Percentiles rank a stretch among this genome's conserved stretches.
Conservation (phyloP, 2,113 vertebrate species). For the Nanorana parkeri region DNA sequence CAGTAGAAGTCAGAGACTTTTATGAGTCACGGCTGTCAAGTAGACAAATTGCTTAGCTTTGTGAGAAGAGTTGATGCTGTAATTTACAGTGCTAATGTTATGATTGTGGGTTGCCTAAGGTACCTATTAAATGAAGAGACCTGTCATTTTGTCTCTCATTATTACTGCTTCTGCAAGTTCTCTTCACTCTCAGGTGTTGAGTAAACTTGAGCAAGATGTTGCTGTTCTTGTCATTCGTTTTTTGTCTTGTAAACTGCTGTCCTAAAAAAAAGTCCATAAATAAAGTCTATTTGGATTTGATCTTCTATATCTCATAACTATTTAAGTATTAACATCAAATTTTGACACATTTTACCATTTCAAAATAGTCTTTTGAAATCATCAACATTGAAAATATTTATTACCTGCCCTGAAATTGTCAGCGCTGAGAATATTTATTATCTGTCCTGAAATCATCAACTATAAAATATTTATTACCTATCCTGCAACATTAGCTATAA, state of each 20-base stretch:
- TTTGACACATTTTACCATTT: too few relatives aligned
- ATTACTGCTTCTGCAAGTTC: constrained; percentile 43
- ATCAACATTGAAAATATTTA: too few relatives aligned
- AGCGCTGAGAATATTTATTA: too few relatives aligned
- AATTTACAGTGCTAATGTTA: constrained; percentile 50
- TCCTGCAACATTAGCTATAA: too few relatives aligned
- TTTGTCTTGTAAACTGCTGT: background rate
- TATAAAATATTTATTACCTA: too few relatives aligned
- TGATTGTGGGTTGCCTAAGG: constrained; percentile 53
- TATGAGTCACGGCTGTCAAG: constrained; percentile 49
- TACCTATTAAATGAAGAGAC: constrained; percentile 45
- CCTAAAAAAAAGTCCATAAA: background rate
- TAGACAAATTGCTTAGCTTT: constrained; percentile 52
- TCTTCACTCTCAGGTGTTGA: constrained; percentile 48
- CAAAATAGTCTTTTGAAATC: too few relatives aligned
- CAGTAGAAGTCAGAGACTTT: constrained; percentile 40
- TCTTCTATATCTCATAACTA: too few relatives aligned
- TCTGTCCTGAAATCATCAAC: too few relatives aligned
- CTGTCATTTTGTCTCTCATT: constrained; percentile 34
- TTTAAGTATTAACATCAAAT: too few relatives aligned
- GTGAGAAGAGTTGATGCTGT: constrained; percentile 50
- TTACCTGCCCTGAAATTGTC: too few relatives aligned
- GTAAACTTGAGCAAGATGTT: constrained; percentile 57
- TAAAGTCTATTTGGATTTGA: too few relatives aligned
- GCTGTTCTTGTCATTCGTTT: background rate